These are phyloP conservation scores for Petrocephalus zakoni DNA, from an alignment of 2,113 vertebrate genomes.

Conservation along the genomic window DNA sequence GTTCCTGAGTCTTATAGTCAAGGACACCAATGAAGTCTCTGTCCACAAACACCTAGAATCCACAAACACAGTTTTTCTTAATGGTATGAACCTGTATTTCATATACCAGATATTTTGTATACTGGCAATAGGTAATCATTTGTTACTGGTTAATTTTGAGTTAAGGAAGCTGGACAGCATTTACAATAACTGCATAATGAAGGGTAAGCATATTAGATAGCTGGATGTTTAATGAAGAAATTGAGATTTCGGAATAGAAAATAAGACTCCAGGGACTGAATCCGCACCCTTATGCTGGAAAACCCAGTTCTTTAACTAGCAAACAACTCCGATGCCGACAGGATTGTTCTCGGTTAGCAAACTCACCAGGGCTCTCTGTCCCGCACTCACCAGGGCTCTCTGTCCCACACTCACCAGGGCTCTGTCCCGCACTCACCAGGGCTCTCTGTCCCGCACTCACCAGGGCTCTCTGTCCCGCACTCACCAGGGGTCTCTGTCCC, in stretches of 20 bases:
- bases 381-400: no score
- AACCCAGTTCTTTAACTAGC: not conserved
- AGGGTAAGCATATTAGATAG: not conserved
- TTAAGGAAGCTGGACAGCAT: not conserved
- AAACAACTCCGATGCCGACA: not conserved
- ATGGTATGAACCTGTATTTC: not conserved
- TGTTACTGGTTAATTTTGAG: not conserved
- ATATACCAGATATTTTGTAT: not conserved
- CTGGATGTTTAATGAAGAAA: not conserved
- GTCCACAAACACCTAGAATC: conserved; percentile 78
- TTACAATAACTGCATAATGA: not conserved
- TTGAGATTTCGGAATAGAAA: not conserved
- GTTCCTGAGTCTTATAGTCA: conserved; percentile 66
- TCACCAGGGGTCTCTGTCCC: conserved; percentile 79
- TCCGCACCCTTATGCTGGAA: not conserved
- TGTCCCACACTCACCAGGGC: conserved; percentile 69
- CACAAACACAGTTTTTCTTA: not conserved
- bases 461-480: conserved; percentile 78
- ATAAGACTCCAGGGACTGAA: not conserved
- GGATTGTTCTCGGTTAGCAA: not conserved
- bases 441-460: conserved; percentile 58
- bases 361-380: conserved; percentile 80
- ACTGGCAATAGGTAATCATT: not conserved
- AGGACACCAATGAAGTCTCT: conserved; percentile 67
- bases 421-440: conserved; percentile 76